A percentile compares a stretch with the other conserved stretches of the same genome.
Evolutionary conservation across 1,140 invertebrate genomes (phyloP).

Genomic region (Rhagoletis pomonella): DNA sequence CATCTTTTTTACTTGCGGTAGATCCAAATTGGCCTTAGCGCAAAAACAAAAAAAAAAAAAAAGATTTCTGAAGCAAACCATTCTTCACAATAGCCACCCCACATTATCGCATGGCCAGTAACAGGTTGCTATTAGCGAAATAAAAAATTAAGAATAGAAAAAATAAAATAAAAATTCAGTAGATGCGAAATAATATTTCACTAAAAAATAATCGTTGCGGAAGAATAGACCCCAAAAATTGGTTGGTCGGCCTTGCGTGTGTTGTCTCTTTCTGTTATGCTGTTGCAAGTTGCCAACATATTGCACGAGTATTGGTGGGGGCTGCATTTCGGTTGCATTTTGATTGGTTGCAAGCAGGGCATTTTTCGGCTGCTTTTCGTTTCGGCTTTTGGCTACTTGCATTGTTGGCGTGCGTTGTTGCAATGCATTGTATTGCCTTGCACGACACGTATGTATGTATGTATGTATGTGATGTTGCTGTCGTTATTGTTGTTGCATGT

Average conservation of each 20-base stretch:
- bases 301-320: slow-evolving; percentile 22
- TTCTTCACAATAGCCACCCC: background rate
- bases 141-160: background rate
- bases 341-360: slow-evolving; percentile 50
- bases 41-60: too few relatives aligned
- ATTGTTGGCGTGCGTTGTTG: background rate
- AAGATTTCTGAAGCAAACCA: too few relatives aligned
- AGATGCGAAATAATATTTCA: slow-evolving; percentile 29
- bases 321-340: slow-evolving; percentile 53
- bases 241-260: slow-evolving; percentile 20
- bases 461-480: background rate
- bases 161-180: background rate
- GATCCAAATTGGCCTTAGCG: background rate
- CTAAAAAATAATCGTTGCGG: slow-evolving; percentile 16
- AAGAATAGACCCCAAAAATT: slow-evolving; percentile 37
- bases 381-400: slow-evolving; percentile 48
- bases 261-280: slow-evolving; percentile 35
- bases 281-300: slow-evolving; percentile 49
- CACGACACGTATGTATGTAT: background rate
- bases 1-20: background rate
- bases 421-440: background rate
- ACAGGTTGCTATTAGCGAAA: background rate
- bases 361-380: slow-evolving; percentile 51
- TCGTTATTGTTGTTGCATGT: slow-evolving; percentile 10
- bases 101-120: background rate